phyloP scores from a whole-genome alignment of 2,888 invertebrate species.

The Callyntrura guangdongensis region DNA sequence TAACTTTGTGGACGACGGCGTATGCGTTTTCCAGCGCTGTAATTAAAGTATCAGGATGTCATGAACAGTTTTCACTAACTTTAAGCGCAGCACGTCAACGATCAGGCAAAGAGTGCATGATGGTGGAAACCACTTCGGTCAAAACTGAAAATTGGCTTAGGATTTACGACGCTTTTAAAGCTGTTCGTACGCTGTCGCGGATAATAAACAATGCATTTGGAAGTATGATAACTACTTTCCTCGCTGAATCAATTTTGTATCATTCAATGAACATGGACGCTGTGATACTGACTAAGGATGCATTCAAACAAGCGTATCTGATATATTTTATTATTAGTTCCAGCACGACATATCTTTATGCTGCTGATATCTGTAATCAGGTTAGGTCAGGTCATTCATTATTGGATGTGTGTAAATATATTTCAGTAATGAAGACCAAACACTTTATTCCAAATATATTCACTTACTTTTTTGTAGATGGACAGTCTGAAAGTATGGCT shows the following conservation, averaged over 20 bases:
- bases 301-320: constrained; percentile 46
- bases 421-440: background rate
- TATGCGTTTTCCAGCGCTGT: constrained; percentile 38
- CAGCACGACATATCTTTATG: constrained; percentile 34
- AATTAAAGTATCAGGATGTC: background rate
- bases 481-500: constrained; percentile 67
- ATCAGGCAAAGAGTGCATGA: background rate
- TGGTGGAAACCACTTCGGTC: constrained; percentile 4
- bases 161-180: constrained; percentile 61
- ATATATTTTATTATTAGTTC: constrained; percentile 52
- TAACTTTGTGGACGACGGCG: constrained; percentile 53
- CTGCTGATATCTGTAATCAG: constrained; percentile 67
- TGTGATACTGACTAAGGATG: constrained; percentile 55
- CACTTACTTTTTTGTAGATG: constrained; percentile 37
- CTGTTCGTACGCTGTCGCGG: constrained; percentile 55
- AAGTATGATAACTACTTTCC: constrained; percentile 59
- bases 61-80: background rate
- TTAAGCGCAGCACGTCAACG: constrained; percentile 26
- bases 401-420: too few relatives aligned
- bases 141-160: constrained; percentile 51
- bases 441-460: background rate
- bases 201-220: constrained; percentile 68
- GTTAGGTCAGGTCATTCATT: too few relatives aligned
- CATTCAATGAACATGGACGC: constrained; percentile 72
- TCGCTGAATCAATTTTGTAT: constrained; percentile 70